phyloP scores from a whole-genome alignment of 2,113 vertebrate species.

The Syrrhaptes paradoxus region DNA sequence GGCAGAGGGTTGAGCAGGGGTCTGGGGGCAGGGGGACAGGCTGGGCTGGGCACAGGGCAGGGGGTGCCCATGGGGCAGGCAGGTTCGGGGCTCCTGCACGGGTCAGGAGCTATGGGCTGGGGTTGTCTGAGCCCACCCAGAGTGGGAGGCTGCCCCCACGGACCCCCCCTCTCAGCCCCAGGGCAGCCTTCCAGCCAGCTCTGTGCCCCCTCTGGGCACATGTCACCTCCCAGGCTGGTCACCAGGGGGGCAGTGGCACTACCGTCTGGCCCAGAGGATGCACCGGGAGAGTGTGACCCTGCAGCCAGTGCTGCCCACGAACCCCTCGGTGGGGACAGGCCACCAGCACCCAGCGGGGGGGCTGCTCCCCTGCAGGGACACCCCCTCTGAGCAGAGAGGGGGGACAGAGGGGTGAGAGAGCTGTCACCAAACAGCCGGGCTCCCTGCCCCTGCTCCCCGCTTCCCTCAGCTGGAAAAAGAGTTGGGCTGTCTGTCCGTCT shows the following conservation, averaged over 20 bases:
- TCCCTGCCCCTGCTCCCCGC: neutral
- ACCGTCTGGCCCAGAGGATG: neutral
- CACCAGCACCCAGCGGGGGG: rapidly evolving
- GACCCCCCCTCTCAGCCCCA: neutral
- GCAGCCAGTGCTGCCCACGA: neutral
- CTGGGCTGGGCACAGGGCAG: neutral
- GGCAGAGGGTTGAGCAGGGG: neutral
- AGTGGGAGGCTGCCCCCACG: neutral
- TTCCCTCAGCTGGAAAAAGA: neutral
- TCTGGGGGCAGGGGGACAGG: neutral
- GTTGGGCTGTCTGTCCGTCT: neutral
- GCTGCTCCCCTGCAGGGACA: neutral
- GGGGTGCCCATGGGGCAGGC: rapidly evolving
- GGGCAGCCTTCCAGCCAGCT: neutral
- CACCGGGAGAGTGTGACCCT: neutral
- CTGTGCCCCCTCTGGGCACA: rapidly evolving
- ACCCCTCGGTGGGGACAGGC: neutral
- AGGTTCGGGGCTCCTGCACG: neutral
- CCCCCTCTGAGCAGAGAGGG: neutral
- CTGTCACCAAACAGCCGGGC: neutral
- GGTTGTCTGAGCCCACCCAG: neutral
- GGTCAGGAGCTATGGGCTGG: neutral
- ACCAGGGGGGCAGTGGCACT: rapidly evolving
- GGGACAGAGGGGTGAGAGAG: neutral
- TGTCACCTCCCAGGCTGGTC: neutral